Evolutionary conservation across 2,888 invertebrate genomes (phyloP).

Genomic region (Drosophila heteroneura): DNA sequence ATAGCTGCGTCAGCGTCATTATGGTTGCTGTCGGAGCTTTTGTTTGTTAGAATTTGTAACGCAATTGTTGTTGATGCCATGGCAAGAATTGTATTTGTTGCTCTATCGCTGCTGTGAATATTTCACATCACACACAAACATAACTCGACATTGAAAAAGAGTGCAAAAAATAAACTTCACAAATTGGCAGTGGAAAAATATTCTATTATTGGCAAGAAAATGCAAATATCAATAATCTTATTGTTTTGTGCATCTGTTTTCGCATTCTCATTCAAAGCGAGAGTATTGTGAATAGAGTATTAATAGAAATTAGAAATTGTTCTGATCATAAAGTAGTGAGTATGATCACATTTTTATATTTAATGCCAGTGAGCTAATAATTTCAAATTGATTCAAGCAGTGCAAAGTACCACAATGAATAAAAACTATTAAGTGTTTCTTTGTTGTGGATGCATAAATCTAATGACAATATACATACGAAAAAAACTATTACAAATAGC

Average conservation of each 20-base stretch:
- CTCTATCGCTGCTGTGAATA: slow-evolving; percentile 43
- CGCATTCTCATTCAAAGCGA: neutral
- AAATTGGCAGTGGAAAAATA: slow-evolving; percentile 33
- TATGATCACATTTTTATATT: slow-evolving; percentile 3
- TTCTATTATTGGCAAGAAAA: slow-evolving; percentile 9
- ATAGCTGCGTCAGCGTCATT: slow-evolving; percentile 52
- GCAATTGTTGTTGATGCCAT: slow-evolving; percentile 32
- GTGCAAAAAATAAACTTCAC: slow-evolving; percentile 8
- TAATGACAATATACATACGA: neutral
- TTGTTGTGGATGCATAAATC: neutral
- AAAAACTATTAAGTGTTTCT: neutral
- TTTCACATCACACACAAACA: slow-evolving; percentile 13
- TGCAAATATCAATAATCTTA: neutral
- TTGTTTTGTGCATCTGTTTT: neutral
- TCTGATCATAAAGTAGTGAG: neutral
- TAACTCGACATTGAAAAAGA: neutral
- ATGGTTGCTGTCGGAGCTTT: slow-evolving; percentile 57
- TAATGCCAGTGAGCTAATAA: slow-evolving; percentile 13
- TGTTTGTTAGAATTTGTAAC: slow-evolving; percentile 56
- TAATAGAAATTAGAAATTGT: neutral
- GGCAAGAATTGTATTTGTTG: slow-evolving; percentile 26
- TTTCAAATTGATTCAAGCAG: neutral
- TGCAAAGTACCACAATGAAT: neutral
- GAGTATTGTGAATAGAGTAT: neutral
- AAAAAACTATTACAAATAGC: neutral